A percentile compares a stretch with the other conserved stretches of the same genome.
phyloP scores from a whole-genome alignment of 2,888 invertebrate genomes.

The Drosophila borborema region DNA sequence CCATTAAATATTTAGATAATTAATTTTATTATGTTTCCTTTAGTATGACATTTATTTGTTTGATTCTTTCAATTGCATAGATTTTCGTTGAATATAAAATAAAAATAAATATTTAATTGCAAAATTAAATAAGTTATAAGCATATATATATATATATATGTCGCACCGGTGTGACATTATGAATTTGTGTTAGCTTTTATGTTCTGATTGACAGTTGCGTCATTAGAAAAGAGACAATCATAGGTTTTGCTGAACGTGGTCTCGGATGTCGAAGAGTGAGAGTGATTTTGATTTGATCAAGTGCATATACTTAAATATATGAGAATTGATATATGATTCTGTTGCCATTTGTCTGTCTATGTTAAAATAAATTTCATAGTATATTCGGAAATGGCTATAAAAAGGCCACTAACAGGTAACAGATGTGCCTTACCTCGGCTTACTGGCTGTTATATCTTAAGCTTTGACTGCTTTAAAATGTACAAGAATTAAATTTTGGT shows the following conservation, averaged over 20 bases:
- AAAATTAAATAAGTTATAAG: too few species aligned
- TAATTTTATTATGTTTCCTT: neutral
- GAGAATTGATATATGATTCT: neutral
- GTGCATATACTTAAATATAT: constrained; percentile 11
- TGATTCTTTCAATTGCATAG: neutral
- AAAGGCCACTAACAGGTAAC: neutral
- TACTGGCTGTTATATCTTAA: neutral
- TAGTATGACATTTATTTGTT: neutral
- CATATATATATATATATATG: neutral
- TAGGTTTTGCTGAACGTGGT: too few species aligned
- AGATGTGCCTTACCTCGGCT: neutral
- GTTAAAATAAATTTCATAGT: constrained; percentile 1
- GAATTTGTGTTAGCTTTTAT: too few species aligned
- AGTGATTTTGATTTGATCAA: constrained; percentile 12
- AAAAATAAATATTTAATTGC: neutral
- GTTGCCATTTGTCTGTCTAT: constrained; percentile 9
- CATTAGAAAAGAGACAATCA: too few species aligned
- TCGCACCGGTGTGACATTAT: too few species aligned
- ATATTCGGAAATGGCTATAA: neutral
- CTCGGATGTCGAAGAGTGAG: too few species aligned
- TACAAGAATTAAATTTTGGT: neutral
- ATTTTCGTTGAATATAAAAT: neutral
- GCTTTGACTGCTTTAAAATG: constrained; percentile 6
- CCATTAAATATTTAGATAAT: neutral
- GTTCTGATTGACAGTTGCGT: too few species aligned